Conservation (phyloP, 2,797 vertebrate genomes). For the Oreochromis grahami region DNA sequence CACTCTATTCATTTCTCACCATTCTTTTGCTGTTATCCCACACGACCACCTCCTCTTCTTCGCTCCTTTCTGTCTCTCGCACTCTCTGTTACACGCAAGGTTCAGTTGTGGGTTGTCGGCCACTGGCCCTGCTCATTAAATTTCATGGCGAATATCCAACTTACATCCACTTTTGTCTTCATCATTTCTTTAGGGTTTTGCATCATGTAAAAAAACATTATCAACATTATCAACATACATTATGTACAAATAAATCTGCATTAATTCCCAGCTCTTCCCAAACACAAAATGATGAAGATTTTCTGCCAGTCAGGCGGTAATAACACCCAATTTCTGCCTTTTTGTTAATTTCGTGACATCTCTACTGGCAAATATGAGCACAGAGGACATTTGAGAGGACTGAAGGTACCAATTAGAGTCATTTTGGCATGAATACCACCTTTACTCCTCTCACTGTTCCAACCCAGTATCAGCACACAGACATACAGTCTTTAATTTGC, state of each 20-base stretch:
- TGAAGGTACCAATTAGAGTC: slow-evolving; percentile 19
- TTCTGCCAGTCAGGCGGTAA: not conserved
- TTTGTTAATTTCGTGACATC: not conserved
- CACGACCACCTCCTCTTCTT: not conserved
- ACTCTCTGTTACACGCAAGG: slow-evolving; percentile 36
- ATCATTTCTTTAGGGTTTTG: slow-evolving; percentile 1
- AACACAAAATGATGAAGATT: not conserved
- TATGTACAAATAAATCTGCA: not conserved
- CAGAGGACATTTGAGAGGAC: not conserved
- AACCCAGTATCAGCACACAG: slow-evolving; percentile 4
- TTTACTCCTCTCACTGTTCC: slow-evolving; percentile 3
- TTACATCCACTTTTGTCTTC: slow-evolving; percentile 27
- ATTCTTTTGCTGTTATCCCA: slow-evolving; percentile 45
- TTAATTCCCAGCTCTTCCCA: not conserved
- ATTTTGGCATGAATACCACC: not conserved
- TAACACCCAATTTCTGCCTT: not conserved
- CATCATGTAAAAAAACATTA: not conserved
- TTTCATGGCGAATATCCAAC: slow-evolving; percentile 21
- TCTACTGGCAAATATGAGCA: not conserved
- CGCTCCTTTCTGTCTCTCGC: slow-evolving; percentile 29
- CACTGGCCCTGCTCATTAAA: slow-evolving; percentile 30
- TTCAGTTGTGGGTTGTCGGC: slow-evolving; percentile 57
- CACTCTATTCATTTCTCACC: slow-evolving; percentile 51
- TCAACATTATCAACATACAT: not conserved
- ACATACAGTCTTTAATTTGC: slow-evolving; percentile 15